These are phyloP conservation scores for Halcyon malimbica DNA, from an alignment of 2,113 vertebrate species.

Conservation along the genomic window DNA sequence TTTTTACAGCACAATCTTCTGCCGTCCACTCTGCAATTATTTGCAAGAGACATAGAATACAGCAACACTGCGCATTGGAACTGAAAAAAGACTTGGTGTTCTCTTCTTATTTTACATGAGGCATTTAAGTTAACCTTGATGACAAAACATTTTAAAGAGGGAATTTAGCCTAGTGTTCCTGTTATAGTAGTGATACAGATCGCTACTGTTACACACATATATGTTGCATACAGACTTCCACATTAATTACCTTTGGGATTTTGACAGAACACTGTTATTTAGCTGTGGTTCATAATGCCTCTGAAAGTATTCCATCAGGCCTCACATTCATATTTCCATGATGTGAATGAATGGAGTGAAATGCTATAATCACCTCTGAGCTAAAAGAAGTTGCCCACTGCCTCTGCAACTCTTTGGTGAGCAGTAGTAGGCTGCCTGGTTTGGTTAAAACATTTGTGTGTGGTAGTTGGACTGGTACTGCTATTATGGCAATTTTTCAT, in stretches of 20 bases:
- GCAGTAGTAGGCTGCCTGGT: neutral
- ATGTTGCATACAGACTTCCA: neutral
- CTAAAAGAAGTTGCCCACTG: neutral
- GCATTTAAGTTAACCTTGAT: neutral
- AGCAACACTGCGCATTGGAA: neutral
- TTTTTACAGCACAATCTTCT: neutral
- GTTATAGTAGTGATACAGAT: neutral
- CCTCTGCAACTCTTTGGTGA: neutral
- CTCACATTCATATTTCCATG: neutral
- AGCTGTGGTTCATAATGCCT: neutral
- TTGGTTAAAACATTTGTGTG: neutral
- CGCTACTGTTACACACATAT: neutral
- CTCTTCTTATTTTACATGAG: neutral
- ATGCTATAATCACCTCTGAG: neutral
- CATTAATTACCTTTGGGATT: neutral
- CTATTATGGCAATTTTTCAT: neutral
- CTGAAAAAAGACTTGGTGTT: neutral
- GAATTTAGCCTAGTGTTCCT: neutral
- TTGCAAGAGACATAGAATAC: neutral
- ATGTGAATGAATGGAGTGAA: neutral
- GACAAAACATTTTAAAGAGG: neutral
- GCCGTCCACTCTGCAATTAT: neutral
- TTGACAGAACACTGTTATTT: neutral
- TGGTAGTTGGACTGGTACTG: neutral
- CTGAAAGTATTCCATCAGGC: conserved; percentile 2